Evolutionary conservation across 2,113 vertebrate species (phyloP), one percentile per base, ranked within the genome.

Genomic region (Diglossa brunneiventris): DNA sequence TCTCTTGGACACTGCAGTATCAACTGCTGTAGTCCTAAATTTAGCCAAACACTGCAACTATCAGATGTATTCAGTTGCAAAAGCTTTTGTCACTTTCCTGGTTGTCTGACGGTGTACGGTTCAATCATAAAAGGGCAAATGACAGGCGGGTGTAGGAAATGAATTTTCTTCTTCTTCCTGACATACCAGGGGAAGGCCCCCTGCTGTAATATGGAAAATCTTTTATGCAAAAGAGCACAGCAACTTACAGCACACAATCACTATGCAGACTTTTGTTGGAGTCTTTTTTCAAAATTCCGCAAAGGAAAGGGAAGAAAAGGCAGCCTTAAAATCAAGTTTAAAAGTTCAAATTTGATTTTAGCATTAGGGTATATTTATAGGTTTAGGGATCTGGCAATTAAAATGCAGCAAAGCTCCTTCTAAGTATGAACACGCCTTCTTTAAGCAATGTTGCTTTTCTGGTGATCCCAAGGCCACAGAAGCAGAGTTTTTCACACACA

Each of bases 201-300:
- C 97, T 97, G 97, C 97, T 98, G 98, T 97, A 98, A 97, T 92
- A 95, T 77, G 96, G 97, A 98, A 98, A 98, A 98, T 98, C 95
- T 98, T 97, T 97, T 98, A 98, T 98, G 98, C 97, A 98, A 98
- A 98, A 97, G 90, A 98, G 98, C 96, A 95, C 84, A 96, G 95
- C 95, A 97, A 97, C 97, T 98, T 97, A 77, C 94, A 95, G 95
- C 10, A 14, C 87, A 88, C 97, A 97, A 97, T 98, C 97, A 97
- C 96, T 90, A 92, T 92, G 96, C 97, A 97, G 96, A 86, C 52
- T 90, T 92, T 20, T 83, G 37, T 76, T 72, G 75, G 62, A 28
- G 21, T 39, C 1, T n/a, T 93, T 96, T 91, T 92, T 83, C 95
- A 87, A 94, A 92, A 12, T 82, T 97, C 94, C 78, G 93, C 33